Evolutionary conservation across 2,888 invertebrate genomes (phyloP).

Genomic region (Sepiola atlantica): DNA sequence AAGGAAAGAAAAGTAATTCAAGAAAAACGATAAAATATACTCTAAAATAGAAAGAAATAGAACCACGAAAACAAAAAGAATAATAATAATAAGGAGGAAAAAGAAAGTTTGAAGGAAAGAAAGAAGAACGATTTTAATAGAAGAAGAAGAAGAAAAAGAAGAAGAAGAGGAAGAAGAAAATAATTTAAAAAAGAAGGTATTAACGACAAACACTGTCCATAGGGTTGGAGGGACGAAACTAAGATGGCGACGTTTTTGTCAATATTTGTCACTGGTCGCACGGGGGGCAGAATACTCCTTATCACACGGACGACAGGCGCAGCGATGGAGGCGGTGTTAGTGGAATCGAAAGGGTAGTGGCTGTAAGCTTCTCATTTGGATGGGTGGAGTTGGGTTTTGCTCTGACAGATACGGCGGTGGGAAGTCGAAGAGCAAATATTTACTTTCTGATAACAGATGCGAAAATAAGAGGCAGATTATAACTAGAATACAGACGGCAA

Average conservation of each 20-base stretch:
- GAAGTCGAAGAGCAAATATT: conserved; percentile 39
- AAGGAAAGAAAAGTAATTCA: no score
- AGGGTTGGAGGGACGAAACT: background rate
- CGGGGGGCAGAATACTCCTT: background rate
- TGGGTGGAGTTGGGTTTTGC: background rate
- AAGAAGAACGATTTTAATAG: no score
- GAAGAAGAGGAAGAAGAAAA: background rate
- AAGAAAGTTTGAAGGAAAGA: no score
- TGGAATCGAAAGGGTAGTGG: background rate
- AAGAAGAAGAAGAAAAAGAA: no score
- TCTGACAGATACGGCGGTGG: conserved; percentile 14
- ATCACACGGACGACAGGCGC: conserved; percentile 39
- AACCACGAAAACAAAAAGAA: no score
- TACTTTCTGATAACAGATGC: conserved; percentile 24
- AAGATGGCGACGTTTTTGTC: background rate
- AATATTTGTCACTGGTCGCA: conserved; percentile 32
- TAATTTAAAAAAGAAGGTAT: background rate
- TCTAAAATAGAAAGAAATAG: no score
- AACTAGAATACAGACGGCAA: background rate
- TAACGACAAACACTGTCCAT: background rate
- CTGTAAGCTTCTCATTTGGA: background rate
- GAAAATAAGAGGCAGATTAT: conserved; percentile 43
- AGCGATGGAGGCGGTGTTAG: background rate
- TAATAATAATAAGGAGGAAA: no score
- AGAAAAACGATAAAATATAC: no score